Base-by-base conservation (phyloP, 2,888 invertebrate genomes). In the Dysmachus trigonus region DNA sequence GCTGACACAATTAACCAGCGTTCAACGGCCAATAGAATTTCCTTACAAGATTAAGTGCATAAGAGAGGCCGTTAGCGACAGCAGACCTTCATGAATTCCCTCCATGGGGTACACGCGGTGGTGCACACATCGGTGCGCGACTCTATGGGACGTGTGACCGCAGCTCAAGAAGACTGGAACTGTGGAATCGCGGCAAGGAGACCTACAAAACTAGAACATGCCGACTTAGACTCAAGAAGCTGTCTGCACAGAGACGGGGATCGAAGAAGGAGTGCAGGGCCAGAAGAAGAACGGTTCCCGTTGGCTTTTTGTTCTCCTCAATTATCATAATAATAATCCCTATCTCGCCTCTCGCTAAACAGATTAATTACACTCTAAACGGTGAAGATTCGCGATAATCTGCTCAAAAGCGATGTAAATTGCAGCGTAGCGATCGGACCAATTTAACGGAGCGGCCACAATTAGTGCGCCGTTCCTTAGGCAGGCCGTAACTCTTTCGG, bases 21-120 rank as follows among this genome's bases (percentile, higher is more conserved):
- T 81, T 62, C 81, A 81, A 81, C 51, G 81, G 81, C 53, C 18
- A 53, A 62, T 53, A 81, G 51, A 81, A 62, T 81, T 81, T 81
- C 81, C 81, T 81, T 81, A 81, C 62, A 62, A 81, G 81, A 81
- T 81, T 81, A 81, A 81, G 62, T 33, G 76, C 53, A 33, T 62
- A 10, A 31, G 51, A 51, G 51, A 62, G 81, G 62, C 81, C 81
- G 81, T 81, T 81, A 53, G 33, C 81, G 62, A 30, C 30, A n/a
- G 73, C 81, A 33, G 62, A 35, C 77, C 77, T 47, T 77, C 77
- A n/a, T 77, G 47, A 77, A 77, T 77, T 77, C 33, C 33, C 53
- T 7, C 31, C 62, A 33, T 35, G 81, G 62, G 53, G 18, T 53
- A 10, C 53, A 3, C 38, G n/a, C 6, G 79, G 13, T n/a, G n/a